Evolutionary conservation across 2,888 invertebrate species (phyloP).

Genomic region (Epistrophe grossulariae): DNA sequence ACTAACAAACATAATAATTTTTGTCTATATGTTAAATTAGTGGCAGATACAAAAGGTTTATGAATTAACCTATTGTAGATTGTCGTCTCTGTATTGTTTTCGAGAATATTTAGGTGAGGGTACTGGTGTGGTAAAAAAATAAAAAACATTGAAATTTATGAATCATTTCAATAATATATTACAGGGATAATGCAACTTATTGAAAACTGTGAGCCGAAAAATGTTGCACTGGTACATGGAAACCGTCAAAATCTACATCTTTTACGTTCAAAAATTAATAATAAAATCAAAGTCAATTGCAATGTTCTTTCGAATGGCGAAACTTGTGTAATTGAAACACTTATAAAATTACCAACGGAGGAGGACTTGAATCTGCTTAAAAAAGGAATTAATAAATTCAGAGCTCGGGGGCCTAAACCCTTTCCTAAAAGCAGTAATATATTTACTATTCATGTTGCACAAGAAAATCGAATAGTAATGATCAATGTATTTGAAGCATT

Average conservation of each 20-base stretch:
- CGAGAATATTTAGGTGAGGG: constrained; percentile 20
- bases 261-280: constrained; percentile 96
- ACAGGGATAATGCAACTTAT: constrained; percentile 95
- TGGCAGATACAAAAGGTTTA: too few species aligned
- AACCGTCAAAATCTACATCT: constrained; percentile 99
- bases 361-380: constrained; percentile 92
- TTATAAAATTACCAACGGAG: constrained; percentile 95
- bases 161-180: not conserved
- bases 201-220: constrained; percentile 97
- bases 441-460: constrained; percentile 94
- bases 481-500: constrained; percentile 95
- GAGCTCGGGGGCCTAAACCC: constrained; percentile 86
- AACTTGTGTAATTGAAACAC: constrained; percentile 94
- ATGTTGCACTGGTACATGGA: constrained; percentile 97
- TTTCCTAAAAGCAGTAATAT: constrained; percentile 93
- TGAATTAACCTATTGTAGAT: not conserved
- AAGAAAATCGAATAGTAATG: constrained; percentile 93
- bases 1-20: too few species aligned
- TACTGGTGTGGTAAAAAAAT: not conserved
- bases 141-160: not conserved
- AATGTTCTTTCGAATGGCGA: constrained; percentile 99
- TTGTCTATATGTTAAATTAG: too few species aligned
- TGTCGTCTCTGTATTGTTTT: not conserved
- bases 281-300: constrained; percentile 95
- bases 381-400: constrained; percentile 91